Percentiles rank a stretch among this genome's conserved stretches.
These are phyloP conservation scores for Trochalopteron elliotii DNA, from an alignment of 2,113 vertebrate species.

Conservation along the genomic window DNA sequence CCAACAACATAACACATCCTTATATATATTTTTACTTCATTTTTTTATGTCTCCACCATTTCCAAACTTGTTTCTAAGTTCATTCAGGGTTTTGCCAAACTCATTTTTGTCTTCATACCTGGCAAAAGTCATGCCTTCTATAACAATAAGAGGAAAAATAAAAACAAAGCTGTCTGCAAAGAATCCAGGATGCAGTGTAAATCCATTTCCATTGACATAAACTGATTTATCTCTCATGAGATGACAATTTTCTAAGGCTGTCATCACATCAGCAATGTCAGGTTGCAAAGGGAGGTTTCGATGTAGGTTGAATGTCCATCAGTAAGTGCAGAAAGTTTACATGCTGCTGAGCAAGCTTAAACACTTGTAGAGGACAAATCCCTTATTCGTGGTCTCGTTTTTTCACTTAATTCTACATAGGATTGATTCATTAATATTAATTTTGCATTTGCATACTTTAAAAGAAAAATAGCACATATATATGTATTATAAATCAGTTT, in stretches of 20 bases:
- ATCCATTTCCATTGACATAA: not conserved
- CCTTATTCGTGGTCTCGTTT: not conserved
- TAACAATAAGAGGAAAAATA: not conserved
- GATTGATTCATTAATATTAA: not conserved
- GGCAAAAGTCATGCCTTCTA: not conserved
- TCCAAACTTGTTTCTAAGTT: not conserved
- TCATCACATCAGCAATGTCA: not conserved
- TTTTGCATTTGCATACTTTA: not conserved
- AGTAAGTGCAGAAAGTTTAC: slow-evolving; percentile 2
- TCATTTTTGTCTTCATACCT: not conserved
- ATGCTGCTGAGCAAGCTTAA: not conserved
- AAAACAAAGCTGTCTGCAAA: not conserved
- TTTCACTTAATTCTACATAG: not conserved
- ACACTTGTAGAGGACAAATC: not conserved
- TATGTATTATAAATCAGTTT: not conserved
- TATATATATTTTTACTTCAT: not conserved
- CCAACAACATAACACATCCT: not conserved
- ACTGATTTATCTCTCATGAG: not conserved
- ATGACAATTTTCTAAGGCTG: not conserved
- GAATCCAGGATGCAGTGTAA: not conserved
- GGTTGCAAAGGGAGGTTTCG: slow-evolving; percentile 7
- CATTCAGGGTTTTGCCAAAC: not conserved
- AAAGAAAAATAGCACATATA: not conserved
- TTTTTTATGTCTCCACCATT: not conserved
- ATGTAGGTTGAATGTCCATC: not conserved